Evolutionary conservation across 1,140 invertebrate genomes (phyloP).

Genomic region (Lucilia cuprina): DNA sequence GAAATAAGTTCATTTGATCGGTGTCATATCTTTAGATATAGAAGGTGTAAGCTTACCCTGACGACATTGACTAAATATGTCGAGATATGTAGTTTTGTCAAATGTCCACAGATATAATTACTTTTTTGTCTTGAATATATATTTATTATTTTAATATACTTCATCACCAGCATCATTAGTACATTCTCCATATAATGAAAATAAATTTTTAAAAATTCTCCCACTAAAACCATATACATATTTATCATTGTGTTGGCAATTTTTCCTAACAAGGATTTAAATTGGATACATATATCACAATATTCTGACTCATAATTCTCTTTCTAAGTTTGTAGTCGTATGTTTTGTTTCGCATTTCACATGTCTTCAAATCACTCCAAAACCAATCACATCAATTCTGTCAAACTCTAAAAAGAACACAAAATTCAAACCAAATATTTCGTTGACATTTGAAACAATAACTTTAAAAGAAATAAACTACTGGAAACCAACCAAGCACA

Average conservation of each 20-base stretch:
- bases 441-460: constrained; percentile 31
- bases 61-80: too few relatives aligned
- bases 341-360: background rate
- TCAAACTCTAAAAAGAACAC: background rate
- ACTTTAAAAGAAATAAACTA: constrained; percentile 1
- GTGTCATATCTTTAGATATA: too few relatives aligned
- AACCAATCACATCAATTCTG: constrained; percentile 32
- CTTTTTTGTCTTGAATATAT: too few relatives aligned
- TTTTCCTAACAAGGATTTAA: constrained; percentile 28
- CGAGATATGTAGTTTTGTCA: too few relatives aligned
- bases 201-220: too few relatives aligned
- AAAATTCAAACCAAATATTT: background rate
- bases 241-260: background rate
- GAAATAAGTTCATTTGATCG: too few relatives aligned
- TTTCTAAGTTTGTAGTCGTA: background rate
- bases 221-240: too few relatives aligned
- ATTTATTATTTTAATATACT: too few relatives aligned
- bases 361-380: constrained; percentile 23
- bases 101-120: too few relatives aligned
- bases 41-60: too few relatives aligned
- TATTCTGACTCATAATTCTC: constrained; percentile 31
- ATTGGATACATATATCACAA: constrained; percentile 26
- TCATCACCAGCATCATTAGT: too few relatives aligned
- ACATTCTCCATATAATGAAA: too few relatives aligned
- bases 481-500: background rate